These are phyloP conservation scores for Microcaecilia unicolor DNA, from an alignment of 2,797 vertebrate species.

Conservation along the genomic window DNA sequence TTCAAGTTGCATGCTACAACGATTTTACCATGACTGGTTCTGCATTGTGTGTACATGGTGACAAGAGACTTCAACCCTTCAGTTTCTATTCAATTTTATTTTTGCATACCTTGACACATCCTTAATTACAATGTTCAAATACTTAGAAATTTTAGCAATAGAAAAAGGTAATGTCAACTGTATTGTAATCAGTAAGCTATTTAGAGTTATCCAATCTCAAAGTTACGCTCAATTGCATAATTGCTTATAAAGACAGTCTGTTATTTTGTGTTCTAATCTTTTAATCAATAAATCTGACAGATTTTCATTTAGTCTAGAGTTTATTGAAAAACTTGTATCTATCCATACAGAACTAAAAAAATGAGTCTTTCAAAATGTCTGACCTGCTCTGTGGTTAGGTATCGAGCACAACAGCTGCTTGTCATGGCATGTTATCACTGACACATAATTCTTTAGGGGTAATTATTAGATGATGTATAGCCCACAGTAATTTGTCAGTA, in stretches of 20 bases:
- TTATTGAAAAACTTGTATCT: not conserved
- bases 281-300: not conserved
- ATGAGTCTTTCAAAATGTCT: constrained; percentile 7
- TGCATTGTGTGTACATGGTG: too few species aligned
- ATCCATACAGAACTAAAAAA: not conserved
- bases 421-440: constrained; percentile 4
- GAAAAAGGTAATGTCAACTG: constrained; percentile 2
- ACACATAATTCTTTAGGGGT: constrained; percentile 5
- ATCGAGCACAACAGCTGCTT: constrained; percentile 15
- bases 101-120: constrained; percentile 1
- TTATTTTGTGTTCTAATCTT: constrained; percentile 7
- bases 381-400: constrained; percentile 4
- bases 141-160: not conserved
- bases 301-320: not conserved
- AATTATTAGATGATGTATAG: constrained; percentile 4
- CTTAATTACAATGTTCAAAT: constrained; percentile 3
- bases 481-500: constrained; percentile 16
- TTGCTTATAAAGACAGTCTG: too few species aligned
- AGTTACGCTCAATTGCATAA: not conserved
- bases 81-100: not conserved
- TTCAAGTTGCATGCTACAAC: too few species aligned
- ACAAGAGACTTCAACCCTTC: not conserved
- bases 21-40: too few species aligned
- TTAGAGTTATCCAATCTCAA: constrained; percentile 1
- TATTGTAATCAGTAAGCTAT: not conserved